phyloP scores from a whole-genome alignment of 1,140 invertebrate species.

The Lepidurus apus region DNA sequence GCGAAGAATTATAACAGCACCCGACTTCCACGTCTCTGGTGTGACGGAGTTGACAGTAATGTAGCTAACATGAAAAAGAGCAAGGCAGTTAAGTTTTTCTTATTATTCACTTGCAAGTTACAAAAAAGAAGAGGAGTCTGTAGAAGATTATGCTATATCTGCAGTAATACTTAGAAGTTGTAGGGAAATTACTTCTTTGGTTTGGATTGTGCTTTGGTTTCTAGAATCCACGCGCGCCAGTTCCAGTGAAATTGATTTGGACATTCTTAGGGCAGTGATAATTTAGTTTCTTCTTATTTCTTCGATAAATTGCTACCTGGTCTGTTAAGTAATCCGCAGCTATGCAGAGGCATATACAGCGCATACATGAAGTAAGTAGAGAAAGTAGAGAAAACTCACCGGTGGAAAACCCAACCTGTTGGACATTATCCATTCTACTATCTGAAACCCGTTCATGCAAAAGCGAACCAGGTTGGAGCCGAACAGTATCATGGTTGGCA shows the following conservation, averaged over 20 bases:
- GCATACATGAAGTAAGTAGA: neutral
- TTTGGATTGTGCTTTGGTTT: neutral
- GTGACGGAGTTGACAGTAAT: too few species aligned
- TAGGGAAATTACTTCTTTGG: neutral
- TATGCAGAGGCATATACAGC: neutral
- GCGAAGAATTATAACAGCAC: too few species aligned
- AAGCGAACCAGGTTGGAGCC: neutral
- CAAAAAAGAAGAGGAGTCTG: too few species aligned
- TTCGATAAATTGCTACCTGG: neutral
- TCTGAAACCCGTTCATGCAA: neutral
- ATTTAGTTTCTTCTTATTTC: neutral
- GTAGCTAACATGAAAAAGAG: too few species aligned
- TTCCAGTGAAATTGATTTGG: neutral
- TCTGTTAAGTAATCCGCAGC: neutral
- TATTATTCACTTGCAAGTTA: too few species aligned
- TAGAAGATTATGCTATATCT: too few species aligned
- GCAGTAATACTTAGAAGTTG: neutral
- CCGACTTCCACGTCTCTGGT: too few species aligned
- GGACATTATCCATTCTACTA: neutral
- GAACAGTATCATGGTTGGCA: neutral
- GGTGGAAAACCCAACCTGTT: neutral
- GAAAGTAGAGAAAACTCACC: neutral
- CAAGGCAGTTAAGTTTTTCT: too few species aligned
- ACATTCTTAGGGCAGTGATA: neutral
- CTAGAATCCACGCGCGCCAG: neutral